These are phyloP conservation scores for Calyptomena viridis DNA, from an alignment of 2,113 vertebrate genomes.

Conservation along the genomic window DNA sequence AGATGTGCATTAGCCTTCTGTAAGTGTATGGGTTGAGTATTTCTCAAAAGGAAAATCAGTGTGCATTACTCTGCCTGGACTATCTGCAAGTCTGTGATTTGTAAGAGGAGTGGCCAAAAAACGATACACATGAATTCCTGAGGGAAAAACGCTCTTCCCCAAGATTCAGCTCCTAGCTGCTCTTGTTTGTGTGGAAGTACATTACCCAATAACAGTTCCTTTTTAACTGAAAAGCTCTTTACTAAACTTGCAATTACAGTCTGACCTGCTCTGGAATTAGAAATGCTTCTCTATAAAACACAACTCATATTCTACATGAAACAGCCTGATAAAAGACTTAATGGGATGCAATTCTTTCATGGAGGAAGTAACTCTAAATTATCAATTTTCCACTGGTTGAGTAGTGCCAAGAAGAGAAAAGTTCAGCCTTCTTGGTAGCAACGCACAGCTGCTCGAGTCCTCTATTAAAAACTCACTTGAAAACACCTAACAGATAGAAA, in stretches of 20 bases:
- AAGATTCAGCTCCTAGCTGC: not conserved
- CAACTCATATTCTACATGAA: not conserved
- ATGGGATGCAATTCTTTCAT: not conserved
- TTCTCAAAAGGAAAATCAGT: not conserved
- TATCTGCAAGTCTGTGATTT: not conserved
- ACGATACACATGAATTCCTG: not conserved
- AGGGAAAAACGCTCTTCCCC: not conserved
- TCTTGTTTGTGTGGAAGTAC: fast-evolving
- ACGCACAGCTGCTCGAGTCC: not conserved
- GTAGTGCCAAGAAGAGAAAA: not conserved
- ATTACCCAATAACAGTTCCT: not conserved
- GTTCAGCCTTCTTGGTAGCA: not conserved
- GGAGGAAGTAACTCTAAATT: not conserved
- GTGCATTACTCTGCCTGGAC: not conserved
- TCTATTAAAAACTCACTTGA: not conserved
- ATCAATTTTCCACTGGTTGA: not conserved
- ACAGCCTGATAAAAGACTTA: not conserved
- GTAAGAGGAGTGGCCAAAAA: not conserved
- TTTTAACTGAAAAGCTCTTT: not conserved
- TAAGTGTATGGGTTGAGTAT: not conserved
- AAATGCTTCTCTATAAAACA: not conserved
- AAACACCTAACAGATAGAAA: not conserved
- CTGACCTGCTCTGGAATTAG: not conserved
- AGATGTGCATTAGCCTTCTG: not conserved
- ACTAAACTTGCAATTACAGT: not conserved